These are phyloP conservation scores for Caenorhabditis panamensis DNA, from an alignment of 2,888 invertebrate species.

Conservation along the genomic window DNA sequence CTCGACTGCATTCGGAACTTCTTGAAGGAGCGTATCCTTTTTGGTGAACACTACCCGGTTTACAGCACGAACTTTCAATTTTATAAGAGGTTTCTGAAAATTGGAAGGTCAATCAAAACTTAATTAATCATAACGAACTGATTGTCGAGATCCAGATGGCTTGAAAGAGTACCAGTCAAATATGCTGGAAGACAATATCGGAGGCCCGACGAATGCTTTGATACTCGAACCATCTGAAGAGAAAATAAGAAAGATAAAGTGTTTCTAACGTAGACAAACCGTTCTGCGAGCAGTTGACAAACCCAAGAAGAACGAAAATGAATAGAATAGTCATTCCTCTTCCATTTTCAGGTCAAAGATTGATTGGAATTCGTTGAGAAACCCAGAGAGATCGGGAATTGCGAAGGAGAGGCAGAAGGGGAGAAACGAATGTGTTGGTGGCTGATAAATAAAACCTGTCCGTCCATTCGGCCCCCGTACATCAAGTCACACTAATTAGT, in stretches of 20 bases:
- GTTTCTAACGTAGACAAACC: background rate
- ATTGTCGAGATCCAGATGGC: constrained; percentile 6
- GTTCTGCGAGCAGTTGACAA: background rate
- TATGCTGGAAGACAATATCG: constrained; percentile 30
- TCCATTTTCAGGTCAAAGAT: constrained; percentile 48
- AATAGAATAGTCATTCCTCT: constrained; percentile 40
- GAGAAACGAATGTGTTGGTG: constrained; percentile 29
- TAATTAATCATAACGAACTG: constrained; percentile 1
- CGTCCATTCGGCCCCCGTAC: constrained; percentile 7
- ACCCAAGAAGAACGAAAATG: constrained; percentile 23
- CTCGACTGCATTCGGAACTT: constrained; percentile 35
- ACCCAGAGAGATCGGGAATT: constrained; percentile 10
- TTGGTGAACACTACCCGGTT: constrained; percentile 51
- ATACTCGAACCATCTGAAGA: constrained; percentile 15
- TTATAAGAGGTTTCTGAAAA: constrained; percentile 42
- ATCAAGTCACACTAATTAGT: constrained; percentile 55
- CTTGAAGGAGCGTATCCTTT: constrained; percentile 46
- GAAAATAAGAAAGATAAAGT: constrained; percentile 14
- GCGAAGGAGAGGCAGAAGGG: constrained; percentile 30
- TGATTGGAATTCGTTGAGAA: constrained; percentile 12
- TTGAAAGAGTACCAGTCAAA: constrained; percentile 48
- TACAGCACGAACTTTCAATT: constrained; percentile 48
- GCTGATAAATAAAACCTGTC: constrained; percentile 51
- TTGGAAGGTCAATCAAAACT: background rate
- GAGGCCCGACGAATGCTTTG: constrained; percentile 26